phyloP scores from a whole-genome alignment of 2,113 vertebrate species.

The Ammodramus savannarum region DNA sequence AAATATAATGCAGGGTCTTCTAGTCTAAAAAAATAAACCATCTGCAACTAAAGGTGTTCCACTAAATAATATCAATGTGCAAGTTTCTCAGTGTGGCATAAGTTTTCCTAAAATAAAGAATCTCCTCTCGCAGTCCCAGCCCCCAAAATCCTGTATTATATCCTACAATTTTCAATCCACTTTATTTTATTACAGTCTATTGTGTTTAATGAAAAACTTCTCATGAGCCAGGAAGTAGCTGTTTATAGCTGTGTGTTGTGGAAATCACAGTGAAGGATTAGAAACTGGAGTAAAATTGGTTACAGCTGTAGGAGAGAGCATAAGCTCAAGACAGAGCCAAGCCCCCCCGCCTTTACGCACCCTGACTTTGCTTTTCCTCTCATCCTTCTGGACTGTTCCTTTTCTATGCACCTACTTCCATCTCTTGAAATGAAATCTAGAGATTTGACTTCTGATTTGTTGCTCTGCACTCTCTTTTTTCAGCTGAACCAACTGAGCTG shows the following conservation, averaged over 20 bases:
- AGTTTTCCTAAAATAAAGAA: slow-evolving; percentile 10
- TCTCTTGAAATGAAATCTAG: not conserved
- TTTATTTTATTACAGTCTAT: slow-evolving; percentile 44
- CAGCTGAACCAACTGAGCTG: slow-evolving; percentile 10
- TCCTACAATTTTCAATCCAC: slow-evolving; percentile 56
- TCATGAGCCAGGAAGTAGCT: slow-evolving; percentile 60
- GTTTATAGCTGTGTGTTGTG: slow-evolving; percentile 68
- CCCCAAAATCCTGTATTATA: not conserved
- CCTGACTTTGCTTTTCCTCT: slow-evolving; percentile 22
- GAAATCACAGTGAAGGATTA: slow-evolving; percentile 70
- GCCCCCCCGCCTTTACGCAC: not conserved
- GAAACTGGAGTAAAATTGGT: slow-evolving; percentile 59
- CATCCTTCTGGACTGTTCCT: not conserved
- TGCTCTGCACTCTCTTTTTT: not conserved
- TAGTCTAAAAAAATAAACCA: not conserved
- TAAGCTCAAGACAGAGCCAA: not conserved
- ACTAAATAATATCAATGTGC: not conserved
- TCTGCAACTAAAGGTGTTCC: not conserved
- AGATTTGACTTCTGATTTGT: slow-evolving; percentile 32
- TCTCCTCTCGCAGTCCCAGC: not conserved
- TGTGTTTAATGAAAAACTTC: slow-evolving; percentile 71
- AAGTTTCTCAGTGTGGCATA: not conserved
- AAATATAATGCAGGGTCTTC: not conserved
- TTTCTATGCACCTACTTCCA: slow-evolving; percentile 27
- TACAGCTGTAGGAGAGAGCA: slow-evolving; percentile 29